These are phyloP conservation scores for Argyresthia goedartella DNA, from an alignment of 2,888 invertebrate species.

Conservation along the genomic window DNA sequence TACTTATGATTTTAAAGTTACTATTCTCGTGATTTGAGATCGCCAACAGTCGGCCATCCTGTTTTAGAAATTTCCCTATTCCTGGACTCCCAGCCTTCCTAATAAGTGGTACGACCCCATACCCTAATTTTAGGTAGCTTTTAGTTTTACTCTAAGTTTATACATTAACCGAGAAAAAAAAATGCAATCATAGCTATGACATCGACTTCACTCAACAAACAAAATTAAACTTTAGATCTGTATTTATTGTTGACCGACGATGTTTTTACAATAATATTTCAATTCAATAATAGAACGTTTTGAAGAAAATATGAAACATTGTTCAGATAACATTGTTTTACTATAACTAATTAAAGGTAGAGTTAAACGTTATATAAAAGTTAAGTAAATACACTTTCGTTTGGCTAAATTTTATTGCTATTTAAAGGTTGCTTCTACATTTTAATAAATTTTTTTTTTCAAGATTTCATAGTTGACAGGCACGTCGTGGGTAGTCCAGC, in stretches of 20 bases:
- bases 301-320: background rate
- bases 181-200: background rate
- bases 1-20: no score
- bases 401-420: background rate
- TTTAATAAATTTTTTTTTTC: background rate
- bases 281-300: background rate
- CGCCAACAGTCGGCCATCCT: conserved; percentile 4
- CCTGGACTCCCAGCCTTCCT: conserved; percentile 1
- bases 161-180: no score
- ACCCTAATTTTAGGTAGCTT: no score
- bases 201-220: background rate
- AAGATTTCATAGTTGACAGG: background rate
- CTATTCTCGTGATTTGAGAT: no score
- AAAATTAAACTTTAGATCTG: background rate
- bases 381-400: no score
- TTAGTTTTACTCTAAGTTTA: no score
- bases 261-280: background rate
- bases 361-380: no score
- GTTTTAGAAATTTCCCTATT: conserved; percentile 4
- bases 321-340: no score
- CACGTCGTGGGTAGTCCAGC: background rate
- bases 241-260: background rate
- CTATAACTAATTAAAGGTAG: no score
- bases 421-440: background rate
- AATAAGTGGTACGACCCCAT: no score